Evolutionary conservation across 2,113 vertebrate genomes (phyloP), one percentile per base, ranked within the genome.

Genomic region (Maccullochella peelii): DNA sequence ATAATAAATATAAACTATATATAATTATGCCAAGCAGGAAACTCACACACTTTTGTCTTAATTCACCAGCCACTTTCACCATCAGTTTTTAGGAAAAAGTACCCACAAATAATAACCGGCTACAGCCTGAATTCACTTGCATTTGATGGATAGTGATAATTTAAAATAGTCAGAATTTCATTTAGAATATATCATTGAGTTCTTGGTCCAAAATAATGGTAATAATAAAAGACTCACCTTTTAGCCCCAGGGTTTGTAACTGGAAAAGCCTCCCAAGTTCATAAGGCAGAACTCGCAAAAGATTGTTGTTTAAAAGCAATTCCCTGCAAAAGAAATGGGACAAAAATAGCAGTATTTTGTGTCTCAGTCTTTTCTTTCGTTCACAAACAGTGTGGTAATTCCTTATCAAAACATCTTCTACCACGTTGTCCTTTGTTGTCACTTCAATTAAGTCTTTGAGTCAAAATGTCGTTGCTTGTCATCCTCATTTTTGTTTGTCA

Each of bases 281-380:
- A 62, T 98, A 99, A 97, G 98, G 98, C 96, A 99, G 97, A 97
- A 99, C 98, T 96, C 98, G 97, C 96, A 99, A 96, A 95, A 98
- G 96, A 97, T 99, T 99, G 97, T 99, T 97, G 97, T 99, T 99
- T 96, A 99, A 99, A 97, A 99, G 97, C 96, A 99, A 98, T 97
- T 99, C 98, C 98, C 98, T 99, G 95, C 54, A 93, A 82, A 88
- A 79, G 4, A 47, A 84, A 91, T 30, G 58, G 71, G 42, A 61
- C 61, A 69, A 36, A 25, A 76, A 30, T 14, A 7, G 58, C 38
- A 77, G 6, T 3, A 2, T 33, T 15, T 30, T 42, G 23, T 6
- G 0, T 66, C 11, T 58, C 16, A 14, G 38, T 38, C 38, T 20
- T 40, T 50, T 36, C 33, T 67, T 40, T 36, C 10, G 14, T 25